Percentiles rank a stretch among this genome's conserved stretches.
Conservation (phyloP, 2,888 invertebrate genomes). For the Drosophila ochracea region DNA sequence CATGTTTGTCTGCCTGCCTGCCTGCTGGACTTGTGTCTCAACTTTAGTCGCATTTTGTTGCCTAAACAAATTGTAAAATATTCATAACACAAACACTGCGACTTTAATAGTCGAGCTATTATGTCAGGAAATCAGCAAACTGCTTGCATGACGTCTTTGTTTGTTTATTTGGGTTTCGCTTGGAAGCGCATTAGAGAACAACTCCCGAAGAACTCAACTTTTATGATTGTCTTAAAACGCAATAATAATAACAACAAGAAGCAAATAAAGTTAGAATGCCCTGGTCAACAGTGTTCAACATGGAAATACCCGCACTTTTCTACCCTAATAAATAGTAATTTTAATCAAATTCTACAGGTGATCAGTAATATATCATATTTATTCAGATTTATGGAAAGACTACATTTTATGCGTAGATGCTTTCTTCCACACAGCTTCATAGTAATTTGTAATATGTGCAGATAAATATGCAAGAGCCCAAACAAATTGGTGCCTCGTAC, state of each 20-base stretch:
- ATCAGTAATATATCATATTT: neutral
- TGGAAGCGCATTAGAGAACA: neutral
- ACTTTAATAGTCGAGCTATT: constrained; percentile 43
- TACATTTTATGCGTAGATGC: neutral
- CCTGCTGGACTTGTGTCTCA: constrained; percentile 15
- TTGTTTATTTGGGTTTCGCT: neutral
- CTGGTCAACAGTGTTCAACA: neutral
- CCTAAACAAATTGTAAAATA: constrained; percentile 50
- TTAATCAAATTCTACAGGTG: accelerated
- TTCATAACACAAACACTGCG: constrained; percentile 27
- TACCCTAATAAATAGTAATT: neutral
- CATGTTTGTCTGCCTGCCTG: constrained; percentile 32
- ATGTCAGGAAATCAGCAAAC: constrained; percentile 25
- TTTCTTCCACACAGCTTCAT: neutral
- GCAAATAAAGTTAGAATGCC: neutral
- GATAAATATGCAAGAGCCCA: neutral
- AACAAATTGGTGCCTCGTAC: neutral
- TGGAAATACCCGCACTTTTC: neutral
- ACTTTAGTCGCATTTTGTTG: constrained; percentile 24
- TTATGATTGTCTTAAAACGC: neutral
- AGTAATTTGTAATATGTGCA: neutral
- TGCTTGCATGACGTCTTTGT: constrained; percentile 2
- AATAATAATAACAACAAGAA: neutral
- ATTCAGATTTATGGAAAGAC: neutral
- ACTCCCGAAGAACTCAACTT: neutral